A percentile compares a stretch with the other conserved stretches of the same genome.
Evolutionary conservation across 2,113 vertebrate genomes (phyloP).

Genomic region (Aldabrachelys gigantea): DNA sequence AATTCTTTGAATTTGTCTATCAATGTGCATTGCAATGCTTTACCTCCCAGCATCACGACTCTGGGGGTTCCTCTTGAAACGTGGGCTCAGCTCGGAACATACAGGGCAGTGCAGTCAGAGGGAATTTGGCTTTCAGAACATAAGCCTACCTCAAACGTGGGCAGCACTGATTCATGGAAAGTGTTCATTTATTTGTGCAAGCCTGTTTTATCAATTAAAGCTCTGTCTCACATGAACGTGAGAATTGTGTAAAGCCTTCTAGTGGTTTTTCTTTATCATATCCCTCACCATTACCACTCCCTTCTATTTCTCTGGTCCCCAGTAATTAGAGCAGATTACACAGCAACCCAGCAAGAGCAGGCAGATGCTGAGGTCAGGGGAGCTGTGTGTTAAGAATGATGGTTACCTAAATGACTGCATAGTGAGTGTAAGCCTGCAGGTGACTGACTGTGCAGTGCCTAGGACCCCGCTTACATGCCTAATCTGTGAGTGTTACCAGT

Average conservation of each 20-base stretch:
- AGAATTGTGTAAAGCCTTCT: not conserved
- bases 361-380: not conserved
- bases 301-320: not conserved
- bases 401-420: not conserved
- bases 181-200: not conserved
- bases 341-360: not conserved
- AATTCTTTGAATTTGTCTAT: not conserved
- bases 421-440: not conserved
- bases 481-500: rapidly evolving
- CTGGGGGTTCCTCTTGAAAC: not conserved
- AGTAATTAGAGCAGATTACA: not conserved
- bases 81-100: not conserved
- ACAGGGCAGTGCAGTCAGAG: not conserved
- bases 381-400: not conserved
- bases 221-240: not conserved
- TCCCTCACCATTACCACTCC: not conserved
- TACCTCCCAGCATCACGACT: not conserved
- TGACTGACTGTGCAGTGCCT: not conserved
- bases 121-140: not conserved
- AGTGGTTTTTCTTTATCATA: not conserved
- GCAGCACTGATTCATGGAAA: rapidly evolving
- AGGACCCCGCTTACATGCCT: not conserved
- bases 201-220: not conserved
- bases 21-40: not conserved
- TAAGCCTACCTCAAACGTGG: not conserved